Evolutionary conservation across 2,113 vertebrate genomes (phyloP), one percentile per base, ranked within the genome.

Genomic region (Oncorhynchus masou): DNA sequence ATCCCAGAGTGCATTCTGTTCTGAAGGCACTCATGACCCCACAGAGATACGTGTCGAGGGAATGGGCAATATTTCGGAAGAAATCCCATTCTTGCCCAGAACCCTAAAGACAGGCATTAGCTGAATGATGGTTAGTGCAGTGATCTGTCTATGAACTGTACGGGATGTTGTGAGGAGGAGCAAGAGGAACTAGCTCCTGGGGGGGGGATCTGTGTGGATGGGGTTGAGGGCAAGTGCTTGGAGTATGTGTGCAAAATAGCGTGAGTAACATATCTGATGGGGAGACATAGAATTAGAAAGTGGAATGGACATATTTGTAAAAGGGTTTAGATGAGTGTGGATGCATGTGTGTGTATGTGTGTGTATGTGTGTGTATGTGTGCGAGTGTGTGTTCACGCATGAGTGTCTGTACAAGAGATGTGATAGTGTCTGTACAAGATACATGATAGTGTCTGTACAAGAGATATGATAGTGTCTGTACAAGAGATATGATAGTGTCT

Each of bases 31-130:
- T 19, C 51, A 54, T 54, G 51, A 54, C 51, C 51, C 16, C 51
- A 54, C 15, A 54, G 51, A 54, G 13, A 54, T 5, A 54, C 51
- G 5, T 54, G 51, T 54, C 16, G 15, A 19, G 15, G 51, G 51
- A 16, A 19, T 19, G 16, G 15, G 16, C 1, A 19, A 54, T 54
- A 19, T 54, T 54, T 54, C 1, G 15, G 16, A 4, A 16, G 13
- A 54, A 54, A 54, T 54, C 51, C 51, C 15, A 71, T 82, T 79
- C 48, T 20, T 16, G 24, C 71, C n/a, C 72, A 75, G 78, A 68
- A 68, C 83, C 74, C 25, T 60, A 22, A 83, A 76, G 73, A 80
- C 3, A n/a, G 2, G 72, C 67, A 72, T 71, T 39, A 81, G 71
- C 62, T 15, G 51, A 76, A 0, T 19, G 70, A 74, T 80, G 82